A percentile compares a stretch with the other conserved stretches of the same genome.
These are phyloP conservation scores for Muscicapa adusta DNA, from an alignment of 2,113 vertebrate species.

Conservation along the genomic window DNA sequence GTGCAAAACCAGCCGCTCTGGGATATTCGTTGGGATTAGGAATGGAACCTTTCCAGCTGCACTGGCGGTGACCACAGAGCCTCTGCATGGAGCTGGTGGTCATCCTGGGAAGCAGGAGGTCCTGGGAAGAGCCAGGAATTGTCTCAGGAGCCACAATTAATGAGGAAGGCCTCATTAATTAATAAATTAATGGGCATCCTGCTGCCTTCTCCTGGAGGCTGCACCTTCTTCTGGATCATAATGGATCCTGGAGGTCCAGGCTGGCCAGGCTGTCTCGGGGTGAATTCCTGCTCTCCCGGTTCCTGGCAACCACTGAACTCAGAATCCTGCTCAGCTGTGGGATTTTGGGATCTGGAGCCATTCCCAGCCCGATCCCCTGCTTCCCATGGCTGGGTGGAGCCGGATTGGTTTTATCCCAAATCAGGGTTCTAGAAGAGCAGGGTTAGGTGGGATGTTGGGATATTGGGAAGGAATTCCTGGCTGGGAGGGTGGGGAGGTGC, in stretches of 20 bases:
- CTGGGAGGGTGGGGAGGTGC: not conserved
- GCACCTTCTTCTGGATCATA: not conserved
- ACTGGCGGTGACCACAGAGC: not conserved
- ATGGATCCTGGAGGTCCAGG: not conserved
- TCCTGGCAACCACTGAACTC: not conserved
- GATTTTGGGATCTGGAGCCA: not conserved
- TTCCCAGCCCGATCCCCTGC: not conserved
- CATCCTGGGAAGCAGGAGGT: too few relatives aligned
- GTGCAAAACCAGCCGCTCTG: not conserved
- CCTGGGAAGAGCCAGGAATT: not conserved
- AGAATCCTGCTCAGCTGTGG: not conserved
- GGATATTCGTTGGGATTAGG: not conserved
- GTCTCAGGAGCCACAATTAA: not conserved
- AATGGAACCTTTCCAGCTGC: not conserved
- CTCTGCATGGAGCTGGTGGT: not conserved
- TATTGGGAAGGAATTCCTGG: not conserved
- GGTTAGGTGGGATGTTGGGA: not conserved
- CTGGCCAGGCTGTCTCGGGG: not conserved
- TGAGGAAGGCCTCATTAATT: not conserved
- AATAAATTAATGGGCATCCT: not conserved
- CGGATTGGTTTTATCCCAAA: fast-evolving
- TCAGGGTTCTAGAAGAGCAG: not conserved
- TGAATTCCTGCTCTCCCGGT: fast-evolving
- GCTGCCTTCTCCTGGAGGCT: conserved; percentile 37
- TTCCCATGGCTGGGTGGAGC: not conserved